Base-by-base conservation (phyloP, 2,888 invertebrate species). In the Chydorus sphaericus region DNA sequence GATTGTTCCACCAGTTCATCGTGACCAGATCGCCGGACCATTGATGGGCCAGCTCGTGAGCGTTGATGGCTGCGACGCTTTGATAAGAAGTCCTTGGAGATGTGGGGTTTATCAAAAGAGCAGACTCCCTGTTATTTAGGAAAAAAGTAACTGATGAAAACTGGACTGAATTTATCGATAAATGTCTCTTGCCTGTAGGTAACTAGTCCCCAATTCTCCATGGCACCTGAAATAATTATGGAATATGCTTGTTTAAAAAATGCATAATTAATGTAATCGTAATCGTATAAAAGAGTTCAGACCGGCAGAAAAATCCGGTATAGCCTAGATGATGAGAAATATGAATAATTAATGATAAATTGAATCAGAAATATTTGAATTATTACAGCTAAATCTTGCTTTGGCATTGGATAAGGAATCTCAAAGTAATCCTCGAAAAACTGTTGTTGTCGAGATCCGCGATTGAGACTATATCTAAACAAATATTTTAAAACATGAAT, bases 21-120 rank as follows among this genome's bases (percentile, higher is more conserved):
- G 85, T 85, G 1, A 85, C 84, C 65, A 84, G 70, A 70, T 86
- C 85, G 10, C 87, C 87, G 68, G 87, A 88, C 87, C 87, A 87
- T 75, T 82, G 83, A 66, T 90, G 89, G 1, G 83, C 79, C 53
- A 86, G 67, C 68, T 86, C 85, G 68, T 86, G 85, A 1, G 84
- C 80, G 16, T 78, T 71, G 2, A 72, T 70, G 1, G 65, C 62
- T 1, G 66, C 64, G 10, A 67, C 64, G 4, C 64, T 53, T 56
- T 66, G 65, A 59, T 67, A 66, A 58, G 65, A 65, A 11, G 39
- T 28, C 6, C 64, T 61, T 3, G 65, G 62, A 0, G 65, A 64
- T 4, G 59, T 55, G 1, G 62, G 60, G 30, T 70, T 69, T 56
- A 63, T 71, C 48, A 72, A 62, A 57, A 72, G 60, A 7, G 67